Base-by-base conservation (phyloP, 2,888 invertebrate species). In the Dicranocentrus wangi region DNA sequence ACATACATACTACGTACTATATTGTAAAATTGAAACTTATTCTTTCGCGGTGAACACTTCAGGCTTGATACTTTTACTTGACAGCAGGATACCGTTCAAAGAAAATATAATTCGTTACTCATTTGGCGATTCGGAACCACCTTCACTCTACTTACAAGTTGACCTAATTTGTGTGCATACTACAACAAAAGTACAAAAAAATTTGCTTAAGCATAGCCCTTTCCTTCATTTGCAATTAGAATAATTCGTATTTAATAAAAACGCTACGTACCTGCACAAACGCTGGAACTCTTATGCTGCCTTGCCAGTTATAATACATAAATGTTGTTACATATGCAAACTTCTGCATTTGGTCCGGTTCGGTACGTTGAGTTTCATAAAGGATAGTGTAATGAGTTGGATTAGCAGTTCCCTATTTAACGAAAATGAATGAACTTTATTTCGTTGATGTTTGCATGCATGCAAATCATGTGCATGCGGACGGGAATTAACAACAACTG, bases 271-370 rank as follows among this genome's bases (percentile, higher is more conserved):
- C 90, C 88, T 91, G 93, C 87, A 94, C 94, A 0, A 95, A 94
- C 0, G 98, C 98, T 0, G 98, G 98, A 27, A 97, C 95, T 47
- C 96, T 90, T 1, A 98, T 93, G 0, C 97, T 96, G 1, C 98
- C 98, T 0, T 96, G 93, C 97, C 97, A 98, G 90, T 98, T 98
- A 90, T 96, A 98, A 89, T 98, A 86, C 87, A 98, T 88, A 88
- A 96, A 95, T 84, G 96, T 96, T 88, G 97, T 89, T 87, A 96
- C 97, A 89, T 95, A 98, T 0, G 95, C 93, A 3, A 98, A 87
- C 81, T 93, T 89, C 88, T 98, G 98, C 81, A 96, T 90, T 78
- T 94, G 92, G 87, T 97, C 97, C 0, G 95, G 92, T 15, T 92
- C 91, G 88, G 94, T 91, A 0, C 91, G 90, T 7, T 69, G 66